Evolutionary conservation across 2,797 vertebrate species (phyloP).

Genomic region (Helostoma temminkii): DNA sequence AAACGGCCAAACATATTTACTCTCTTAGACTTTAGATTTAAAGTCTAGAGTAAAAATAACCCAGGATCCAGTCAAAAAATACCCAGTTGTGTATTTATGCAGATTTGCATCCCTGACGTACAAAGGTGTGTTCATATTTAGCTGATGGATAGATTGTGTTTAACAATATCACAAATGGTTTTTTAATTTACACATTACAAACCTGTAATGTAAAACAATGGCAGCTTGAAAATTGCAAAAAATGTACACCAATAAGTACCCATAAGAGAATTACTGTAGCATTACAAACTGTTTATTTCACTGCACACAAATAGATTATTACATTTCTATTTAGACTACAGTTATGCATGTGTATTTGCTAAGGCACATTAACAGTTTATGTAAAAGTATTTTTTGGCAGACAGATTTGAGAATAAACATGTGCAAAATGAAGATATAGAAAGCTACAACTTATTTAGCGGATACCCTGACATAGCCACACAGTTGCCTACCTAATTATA

Average conservation of each 20-base stretch:
- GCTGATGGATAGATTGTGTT: not conserved
- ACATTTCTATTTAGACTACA: too few species aligned
- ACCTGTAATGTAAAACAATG: too few species aligned
- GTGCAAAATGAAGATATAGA: conserved; percentile 16
- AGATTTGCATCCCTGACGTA: not conserved
- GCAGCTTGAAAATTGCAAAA: not conserved
- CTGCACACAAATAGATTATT: not conserved
- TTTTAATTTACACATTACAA: not conserved
- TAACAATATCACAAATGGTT: not conserved
- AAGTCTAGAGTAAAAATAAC: not conserved
- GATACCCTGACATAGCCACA: conserved; percentile 78
- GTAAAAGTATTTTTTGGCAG: conserved; percentile 2
- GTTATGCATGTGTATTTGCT: not conserved
- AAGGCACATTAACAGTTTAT: not conserved
- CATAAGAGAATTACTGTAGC: not conserved
- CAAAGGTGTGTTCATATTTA: too few species aligned
- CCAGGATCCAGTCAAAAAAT: conserved; percentile 2
- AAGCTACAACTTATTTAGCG: conserved; percentile 47
- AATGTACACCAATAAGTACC: too few species aligned
- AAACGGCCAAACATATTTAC: conserved; percentile 7
- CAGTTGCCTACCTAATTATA: conserved; percentile 89
- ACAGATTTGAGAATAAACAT: conserved; percentile 4
- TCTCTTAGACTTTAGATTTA: conserved; percentile 9
- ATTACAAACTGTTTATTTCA: not conserved
- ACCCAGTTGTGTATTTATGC: conserved; percentile 1